Evolutionary conservation across 1,140 invertebrate genomes (phyloP), one percentile per base, ranked within the genome.

Genomic region (Macrotrachela quadricornifera): DNA sequence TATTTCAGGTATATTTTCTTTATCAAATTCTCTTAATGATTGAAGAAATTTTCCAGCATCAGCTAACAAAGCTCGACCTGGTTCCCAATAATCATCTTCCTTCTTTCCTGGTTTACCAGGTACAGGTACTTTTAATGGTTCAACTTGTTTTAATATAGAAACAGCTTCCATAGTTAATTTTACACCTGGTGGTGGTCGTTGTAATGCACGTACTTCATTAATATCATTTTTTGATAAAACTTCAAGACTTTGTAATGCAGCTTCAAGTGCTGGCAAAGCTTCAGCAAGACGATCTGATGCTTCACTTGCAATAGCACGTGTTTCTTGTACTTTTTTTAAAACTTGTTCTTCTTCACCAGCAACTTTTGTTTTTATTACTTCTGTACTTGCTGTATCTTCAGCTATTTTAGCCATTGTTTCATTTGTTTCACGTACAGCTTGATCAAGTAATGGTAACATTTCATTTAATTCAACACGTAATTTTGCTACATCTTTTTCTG

Each of bases 171-270:
- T 78, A 1, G 94, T 85, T 50, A 94, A 64, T 64, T 85, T 81
- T 0, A 95, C 85, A 18, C 82, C 85, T 15, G 79, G 76, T 0
- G 90, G 91, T 3, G 91, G 91, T 71, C 85, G 63, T 59, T 74
- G 75, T 73, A 80, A 74, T 0, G 77, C 72, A 59, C 75, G 68
- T 14, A 80, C 77, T 62, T 79, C 78, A 10, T 74, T 73, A 16
- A 79, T 75, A 60, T 83, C 80, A 60, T 76, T 78, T 59, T 79
- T 78, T 61, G 81, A 82, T 41, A 83, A 61, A 8, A 79, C 72
- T 61, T 80, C 79, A 41, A 85, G 67, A 55, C 78, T 80, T 15
- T 73, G 72, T 57, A 83, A 70, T 1, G 84, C 82, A 59, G 81
- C 68, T 56, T 50, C 49, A 39, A 85, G 68, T 54, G 79, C 76